Conservation (phyloP, 1,140 invertebrate genomes). For the Zaprionus taronus region DNA sequence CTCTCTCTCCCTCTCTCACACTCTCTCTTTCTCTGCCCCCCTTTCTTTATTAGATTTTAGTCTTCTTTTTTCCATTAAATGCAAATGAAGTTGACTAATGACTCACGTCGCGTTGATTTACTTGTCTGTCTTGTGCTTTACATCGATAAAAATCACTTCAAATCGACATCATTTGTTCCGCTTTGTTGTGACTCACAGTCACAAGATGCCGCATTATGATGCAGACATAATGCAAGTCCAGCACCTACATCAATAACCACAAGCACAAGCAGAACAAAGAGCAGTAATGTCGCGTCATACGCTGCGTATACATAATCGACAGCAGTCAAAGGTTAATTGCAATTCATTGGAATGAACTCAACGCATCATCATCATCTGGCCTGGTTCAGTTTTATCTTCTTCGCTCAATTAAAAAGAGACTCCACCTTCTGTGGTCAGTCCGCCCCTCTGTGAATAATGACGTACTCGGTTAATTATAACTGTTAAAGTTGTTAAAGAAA, state of each 20-base stretch:
- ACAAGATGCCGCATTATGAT: conserved; percentile 19
- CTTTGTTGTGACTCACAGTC: conserved; percentile 25
- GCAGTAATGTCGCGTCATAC: conserved; percentile 19
- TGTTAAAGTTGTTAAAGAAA: not conserved
- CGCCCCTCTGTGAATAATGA: conserved; percentile 5
- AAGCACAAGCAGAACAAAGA: not conserved
- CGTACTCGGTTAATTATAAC: conserved; percentile 47
- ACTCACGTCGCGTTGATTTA: conserved; percentile 9
- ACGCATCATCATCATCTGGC: not conserved
- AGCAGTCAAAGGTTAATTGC: conserved; percentile 49
- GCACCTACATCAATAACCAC: not conserved
- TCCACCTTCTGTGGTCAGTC: not conserved
- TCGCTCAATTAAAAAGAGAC: not conserved
- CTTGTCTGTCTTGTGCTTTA: conserved; percentile 16
- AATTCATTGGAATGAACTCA: conserved; percentile 38
- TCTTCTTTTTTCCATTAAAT: not conserved
- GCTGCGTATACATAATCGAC: conserved; percentile 48
- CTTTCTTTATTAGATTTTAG: not conserved
- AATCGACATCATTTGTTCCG: conserved; percentile 23
- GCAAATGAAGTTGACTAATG: conserved; percentile 7
- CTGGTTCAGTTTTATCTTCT: conserved; percentile 2
- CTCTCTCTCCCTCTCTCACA: not conserved
- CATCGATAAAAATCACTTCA: conserved; percentile 20
- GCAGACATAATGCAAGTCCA: conserved; percentile 15
- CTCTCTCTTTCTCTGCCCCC: not conserved